These are phyloP conservation scores for Brevimyrus niger DNA, from an alignment of 2,113 vertebrate species.

Conservation along the genomic window DNA sequence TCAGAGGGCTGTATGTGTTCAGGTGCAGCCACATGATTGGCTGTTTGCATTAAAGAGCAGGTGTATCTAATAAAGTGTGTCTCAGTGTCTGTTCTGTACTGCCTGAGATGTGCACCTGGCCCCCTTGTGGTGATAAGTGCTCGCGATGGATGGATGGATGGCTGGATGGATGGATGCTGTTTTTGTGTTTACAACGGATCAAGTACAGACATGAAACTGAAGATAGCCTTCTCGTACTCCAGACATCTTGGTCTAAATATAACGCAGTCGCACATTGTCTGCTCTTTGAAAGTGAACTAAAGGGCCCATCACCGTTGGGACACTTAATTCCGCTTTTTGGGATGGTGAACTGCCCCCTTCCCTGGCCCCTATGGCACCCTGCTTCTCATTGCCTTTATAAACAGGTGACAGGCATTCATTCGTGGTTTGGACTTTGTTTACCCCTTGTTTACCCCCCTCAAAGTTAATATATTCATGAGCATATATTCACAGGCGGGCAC, in stretches of 20 bases:
- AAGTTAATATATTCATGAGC: not conserved
- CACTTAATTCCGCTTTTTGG: not conserved
- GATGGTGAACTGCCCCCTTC: not conserved
- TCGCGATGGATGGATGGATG: not conserved
- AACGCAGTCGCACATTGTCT: not conserved
- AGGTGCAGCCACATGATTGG: not conserved
- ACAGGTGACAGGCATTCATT: not conserved
- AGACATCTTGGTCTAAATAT: not conserved
- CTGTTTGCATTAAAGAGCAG: not conserved
- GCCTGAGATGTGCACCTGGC: not conserved
- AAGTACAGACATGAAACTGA: not conserved
- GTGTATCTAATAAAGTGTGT: not conserved
- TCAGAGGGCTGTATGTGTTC: not conserved
- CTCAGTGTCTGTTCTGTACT: not conserved
- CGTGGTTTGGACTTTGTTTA: not conserved
- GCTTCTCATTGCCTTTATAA: not conserved
- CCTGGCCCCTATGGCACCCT: not conserved
- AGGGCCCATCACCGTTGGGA: not conserved
- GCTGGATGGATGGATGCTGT: not conserved
- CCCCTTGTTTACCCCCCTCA: not conserved
- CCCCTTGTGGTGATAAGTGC: not conserved
- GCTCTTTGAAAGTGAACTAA: not conserved
- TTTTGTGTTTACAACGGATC: not conserved
- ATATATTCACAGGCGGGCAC: not conserved
- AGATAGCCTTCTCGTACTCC: not conserved